These are phyloP conservation scores for Salpingus planirostris DNA, from an alignment of 2,888 invertebrate species.

Conservation along the genomic window DNA sequence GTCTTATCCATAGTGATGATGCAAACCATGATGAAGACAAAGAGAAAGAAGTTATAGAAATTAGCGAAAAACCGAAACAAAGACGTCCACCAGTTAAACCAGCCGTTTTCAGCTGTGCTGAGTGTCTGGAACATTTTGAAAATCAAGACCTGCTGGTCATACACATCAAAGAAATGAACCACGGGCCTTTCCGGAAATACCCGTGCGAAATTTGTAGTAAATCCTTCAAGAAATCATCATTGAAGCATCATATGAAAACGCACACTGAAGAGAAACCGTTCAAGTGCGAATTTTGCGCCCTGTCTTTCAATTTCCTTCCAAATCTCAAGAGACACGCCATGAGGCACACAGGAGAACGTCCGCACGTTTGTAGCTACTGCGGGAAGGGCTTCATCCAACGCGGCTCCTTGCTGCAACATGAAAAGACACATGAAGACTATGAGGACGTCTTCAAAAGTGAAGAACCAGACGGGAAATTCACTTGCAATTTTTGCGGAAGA, in stretches of 20 bases:
- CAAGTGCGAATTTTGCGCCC: conserved; percentile 17
- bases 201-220: conserved; percentile 15
- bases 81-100: no score
- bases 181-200: no score
- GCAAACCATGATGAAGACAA: no score
- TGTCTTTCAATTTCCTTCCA: conserved; percentile 18
- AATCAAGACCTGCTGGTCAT: no score
- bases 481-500: conserved; percentile 16
- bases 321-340: conserved; percentile 21
- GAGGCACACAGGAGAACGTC: conserved; percentile 21
- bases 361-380: conserved; percentile 8
- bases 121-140: no score
- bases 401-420: conserved; percentile 9
- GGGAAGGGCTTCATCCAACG: conserved; percentile 14
- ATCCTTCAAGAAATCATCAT: conserved; percentile 13
- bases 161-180: no score
- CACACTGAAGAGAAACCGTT: conserved; percentile 19
- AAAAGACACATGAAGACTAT: conserved; percentile 9
- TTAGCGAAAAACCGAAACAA: not conserved
- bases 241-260: conserved; percentile 15
- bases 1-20: no score
- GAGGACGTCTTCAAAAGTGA: not conserved
- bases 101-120: no score
- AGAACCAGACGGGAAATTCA: conserved; percentile 3
- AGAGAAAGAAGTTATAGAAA: no score